A percentile compares a stretch with the other conserved stretches of the same genome.
phyloP scores from a whole-genome alignment of 2,797 vertebrate genomes.

The Podarcis siculus region DNA sequence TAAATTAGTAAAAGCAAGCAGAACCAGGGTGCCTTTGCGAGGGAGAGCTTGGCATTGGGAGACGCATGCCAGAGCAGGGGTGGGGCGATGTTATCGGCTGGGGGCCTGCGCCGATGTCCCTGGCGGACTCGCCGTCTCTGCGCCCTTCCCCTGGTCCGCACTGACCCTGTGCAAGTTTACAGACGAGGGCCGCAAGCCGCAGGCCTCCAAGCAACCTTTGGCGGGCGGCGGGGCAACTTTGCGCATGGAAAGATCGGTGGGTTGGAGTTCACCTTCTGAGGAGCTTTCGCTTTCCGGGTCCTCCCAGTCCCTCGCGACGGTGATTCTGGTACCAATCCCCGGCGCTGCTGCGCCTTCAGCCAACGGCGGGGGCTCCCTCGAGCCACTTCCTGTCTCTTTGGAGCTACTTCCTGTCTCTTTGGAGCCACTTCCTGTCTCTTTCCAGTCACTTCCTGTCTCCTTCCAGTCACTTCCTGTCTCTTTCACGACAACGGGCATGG shows the following conservation, averaged over 20 bases:
- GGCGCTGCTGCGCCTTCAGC: fast-evolving
- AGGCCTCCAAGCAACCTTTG: fast-evolving
- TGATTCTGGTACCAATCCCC: fast-evolving
- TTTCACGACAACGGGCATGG: fast-evolving
- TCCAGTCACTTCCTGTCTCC: fast-evolving
- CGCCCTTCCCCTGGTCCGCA: background rate
- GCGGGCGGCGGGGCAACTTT: fast-evolving
- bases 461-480: background rate
- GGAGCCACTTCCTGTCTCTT: background rate
- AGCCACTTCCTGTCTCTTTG: background rate
- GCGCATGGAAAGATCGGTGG: background rate
- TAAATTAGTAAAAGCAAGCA: background rate
- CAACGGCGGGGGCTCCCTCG: fast-evolving
- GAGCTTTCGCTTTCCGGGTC: background rate
- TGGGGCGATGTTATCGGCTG: background rate
- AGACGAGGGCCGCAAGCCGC: fast-evolving
- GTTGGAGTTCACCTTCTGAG: background rate
- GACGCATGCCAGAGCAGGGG: fast-evolving
- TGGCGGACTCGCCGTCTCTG: fast-evolving
- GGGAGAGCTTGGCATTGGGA: background rate
- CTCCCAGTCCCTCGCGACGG: background rate
- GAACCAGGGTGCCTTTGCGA: background rate
- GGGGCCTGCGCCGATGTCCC: background rate
- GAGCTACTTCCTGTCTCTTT: background rate
- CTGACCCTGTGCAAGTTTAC: background rate